Evolutionary conservation across 2,113 vertebrate genomes (phyloP), one percentile per base, ranked within the genome.

Genomic region (Hippoglossus stenolepis): DNA sequence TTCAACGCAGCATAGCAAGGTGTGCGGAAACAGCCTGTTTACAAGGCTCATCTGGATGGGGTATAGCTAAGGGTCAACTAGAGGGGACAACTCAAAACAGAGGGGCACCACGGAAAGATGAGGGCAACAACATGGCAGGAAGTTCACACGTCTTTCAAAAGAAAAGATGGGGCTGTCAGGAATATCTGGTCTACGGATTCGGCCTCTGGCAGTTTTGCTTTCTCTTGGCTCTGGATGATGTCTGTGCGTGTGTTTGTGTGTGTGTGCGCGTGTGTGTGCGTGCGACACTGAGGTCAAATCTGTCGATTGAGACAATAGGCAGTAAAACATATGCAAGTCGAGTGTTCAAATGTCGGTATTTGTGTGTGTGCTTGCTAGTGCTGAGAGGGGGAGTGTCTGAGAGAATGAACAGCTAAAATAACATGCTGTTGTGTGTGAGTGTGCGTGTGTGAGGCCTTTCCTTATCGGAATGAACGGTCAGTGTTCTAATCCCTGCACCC

Each of bases 11-110:
- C 51, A 71, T 78, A 91, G 91, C 2, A 87, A 92, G 94, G 95
- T 91, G 93, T 92, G 90, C 43, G 89, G 92, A 94, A 94, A 95
- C 92, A 86, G 94, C 14, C 91, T 95, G 94, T 94, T 96, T 95
- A 94, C 90, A 93, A 85, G 88, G 86, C 89, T 94, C 92, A 87
- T 85, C 90, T 89, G 94, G 94, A 91, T 64, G 91, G 90, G 90
- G 81, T 88, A 83, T 47, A 86, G 78, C 88, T 86, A 87, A 77
- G 90, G 94, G 93, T 94, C 95, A 93, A 85, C 10, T 35, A 31
- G 71, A 93, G 92, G 94, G 86, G 90, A 94, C 93, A 93, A 92
- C 90, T 94, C 85, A 93, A 92, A 93, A 88, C 66, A 85, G 40
- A 85, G 21, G 53, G 86, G 94, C 76, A n/a, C 38, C 59, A 20